Evolutionary conservation across 2,797 vertebrate genomes (phyloP).

Genomic region (Eulemur coronatus): DNA sequence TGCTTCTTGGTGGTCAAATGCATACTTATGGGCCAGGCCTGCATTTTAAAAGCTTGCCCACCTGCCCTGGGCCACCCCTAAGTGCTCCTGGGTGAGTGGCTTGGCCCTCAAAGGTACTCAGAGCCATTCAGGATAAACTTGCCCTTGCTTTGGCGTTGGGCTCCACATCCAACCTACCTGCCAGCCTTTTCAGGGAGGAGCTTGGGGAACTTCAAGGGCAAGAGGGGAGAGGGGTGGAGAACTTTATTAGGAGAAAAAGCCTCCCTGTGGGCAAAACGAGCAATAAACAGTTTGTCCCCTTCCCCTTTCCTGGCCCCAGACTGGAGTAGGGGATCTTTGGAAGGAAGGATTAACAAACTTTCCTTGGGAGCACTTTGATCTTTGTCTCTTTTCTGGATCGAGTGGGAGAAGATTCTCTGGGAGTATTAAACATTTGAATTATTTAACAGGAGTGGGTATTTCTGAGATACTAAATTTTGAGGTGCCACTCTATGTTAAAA

Average conservation of each 20-base stretch:
- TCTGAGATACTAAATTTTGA: not conserved
- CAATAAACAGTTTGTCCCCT: not conserved
- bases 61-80: not conserved
- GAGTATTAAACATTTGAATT: not conserved
- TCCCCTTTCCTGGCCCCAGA: not conserved
- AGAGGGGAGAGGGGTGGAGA: not conserved
- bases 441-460: not conserved
- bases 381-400: not conserved
- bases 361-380: not conserved
- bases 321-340: not conserved
- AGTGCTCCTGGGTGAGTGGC: not conserved
- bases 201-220: not conserved
- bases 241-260: not conserved
- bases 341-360: not conserved
- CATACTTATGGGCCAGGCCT: not conserved
- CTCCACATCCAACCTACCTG: not conserved
- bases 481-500: not conserved
- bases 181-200: not conserved
- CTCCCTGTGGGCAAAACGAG: not conserved
- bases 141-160: not conserved
- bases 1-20: not conserved
- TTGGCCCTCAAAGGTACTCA: not conserved
- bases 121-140: not conserved
- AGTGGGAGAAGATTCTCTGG: not conserved
- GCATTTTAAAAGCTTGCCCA: not conserved